phyloP scores from a whole-genome alignment of 2,797 vertebrate genomes.

The Rhinella marina region DNA sequence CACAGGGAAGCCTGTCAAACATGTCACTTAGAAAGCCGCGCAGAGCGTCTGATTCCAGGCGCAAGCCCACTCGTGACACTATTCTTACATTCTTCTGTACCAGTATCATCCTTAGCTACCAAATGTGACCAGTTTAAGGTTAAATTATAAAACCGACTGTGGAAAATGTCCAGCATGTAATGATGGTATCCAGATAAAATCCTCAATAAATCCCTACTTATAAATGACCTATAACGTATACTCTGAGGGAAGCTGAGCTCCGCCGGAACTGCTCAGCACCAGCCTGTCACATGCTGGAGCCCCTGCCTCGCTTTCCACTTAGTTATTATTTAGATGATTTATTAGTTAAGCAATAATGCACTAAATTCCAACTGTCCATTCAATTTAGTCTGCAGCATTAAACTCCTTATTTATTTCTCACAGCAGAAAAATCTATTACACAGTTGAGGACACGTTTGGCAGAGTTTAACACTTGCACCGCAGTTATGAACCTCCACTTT shows the following conservation, averaged over 20 bases:
- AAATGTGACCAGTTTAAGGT: neutral
- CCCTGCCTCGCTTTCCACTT: neutral
- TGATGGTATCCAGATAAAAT: neutral
- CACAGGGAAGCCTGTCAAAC: no score
- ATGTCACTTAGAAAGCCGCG: no score
- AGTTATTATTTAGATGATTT: slow-evolving; percentile 13
- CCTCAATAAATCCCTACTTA: neutral
- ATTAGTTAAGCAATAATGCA: slow-evolving; percentile 11
- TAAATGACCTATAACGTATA: neutral
- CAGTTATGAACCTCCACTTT: slow-evolving; percentile 11
- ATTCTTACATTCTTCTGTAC: no score
- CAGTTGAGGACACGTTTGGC: neutral
- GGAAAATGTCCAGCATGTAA: neutral
- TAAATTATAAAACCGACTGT: neutral
- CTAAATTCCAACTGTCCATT: slow-evolving; percentile 6
- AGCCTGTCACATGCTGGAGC: neutral
- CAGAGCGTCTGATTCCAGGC: no score
- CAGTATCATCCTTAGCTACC: neutral
- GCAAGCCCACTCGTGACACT: no score
- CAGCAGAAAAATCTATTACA: slow-evolving; percentile 19
- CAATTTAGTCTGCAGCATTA: slow-evolving; percentile 1
- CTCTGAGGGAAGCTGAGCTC: neutral
- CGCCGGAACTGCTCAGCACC: neutral
- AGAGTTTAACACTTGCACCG: neutral
- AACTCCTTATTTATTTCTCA: slow-evolving; percentile 14